A percentile compares a stretch with the other conserved stretches of the same genome.
Conservation (phyloP, 2,113 vertebrate species). For the Orthochromis malagaraziensis region DNA sequence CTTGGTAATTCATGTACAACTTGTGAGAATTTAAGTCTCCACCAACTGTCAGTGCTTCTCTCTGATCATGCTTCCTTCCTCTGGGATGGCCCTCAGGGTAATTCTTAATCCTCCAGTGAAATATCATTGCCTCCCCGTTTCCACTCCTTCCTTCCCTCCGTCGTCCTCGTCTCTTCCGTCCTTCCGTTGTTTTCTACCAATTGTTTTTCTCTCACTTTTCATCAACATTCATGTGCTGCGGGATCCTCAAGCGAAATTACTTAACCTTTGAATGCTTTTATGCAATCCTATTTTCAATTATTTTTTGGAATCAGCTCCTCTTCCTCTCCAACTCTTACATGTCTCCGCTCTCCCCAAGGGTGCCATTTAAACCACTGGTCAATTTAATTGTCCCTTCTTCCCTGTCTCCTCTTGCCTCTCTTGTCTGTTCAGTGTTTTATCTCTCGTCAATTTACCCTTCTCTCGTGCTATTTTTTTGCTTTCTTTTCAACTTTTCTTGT, state of each 20-base stretch:
- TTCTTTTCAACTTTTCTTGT: slow-evolving; percentile 13
- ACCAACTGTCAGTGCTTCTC: slow-evolving; percentile 31
- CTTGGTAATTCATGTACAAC: slow-evolving; percentile 22
- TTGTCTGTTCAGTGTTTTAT: neutral
- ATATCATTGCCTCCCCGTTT: neutral
- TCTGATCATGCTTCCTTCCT: slow-evolving; percentile 42
- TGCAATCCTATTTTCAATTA: neutral
- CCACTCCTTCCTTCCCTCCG: neutral
- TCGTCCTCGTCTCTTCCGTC: neutral
- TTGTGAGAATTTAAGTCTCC: slow-evolving; percentile 26
- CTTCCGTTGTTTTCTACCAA: neutral
- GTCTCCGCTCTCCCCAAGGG: neutral
- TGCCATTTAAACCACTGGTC: slow-evolving; percentile 18
- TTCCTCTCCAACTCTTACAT: neutral
- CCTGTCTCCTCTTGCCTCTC: neutral
- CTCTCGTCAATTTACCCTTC: neutral
- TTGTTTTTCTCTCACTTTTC: neutral
- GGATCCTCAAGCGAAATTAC: slow-evolving; percentile 1
- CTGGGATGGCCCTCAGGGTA: slow-evolving; percentile 25
- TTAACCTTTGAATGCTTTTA: slow-evolving; percentile 4
- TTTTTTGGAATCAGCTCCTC: neutral
- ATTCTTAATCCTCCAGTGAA: slow-evolving; percentile 32
- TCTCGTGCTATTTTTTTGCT: neutral
- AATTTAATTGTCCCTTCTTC: slow-evolving; percentile 19
- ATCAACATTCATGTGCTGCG: neutral